Evolutionary conservation across 2,797 vertebrate genomes (phyloP).

Genomic region (Monodelphis domestica): DNA sequence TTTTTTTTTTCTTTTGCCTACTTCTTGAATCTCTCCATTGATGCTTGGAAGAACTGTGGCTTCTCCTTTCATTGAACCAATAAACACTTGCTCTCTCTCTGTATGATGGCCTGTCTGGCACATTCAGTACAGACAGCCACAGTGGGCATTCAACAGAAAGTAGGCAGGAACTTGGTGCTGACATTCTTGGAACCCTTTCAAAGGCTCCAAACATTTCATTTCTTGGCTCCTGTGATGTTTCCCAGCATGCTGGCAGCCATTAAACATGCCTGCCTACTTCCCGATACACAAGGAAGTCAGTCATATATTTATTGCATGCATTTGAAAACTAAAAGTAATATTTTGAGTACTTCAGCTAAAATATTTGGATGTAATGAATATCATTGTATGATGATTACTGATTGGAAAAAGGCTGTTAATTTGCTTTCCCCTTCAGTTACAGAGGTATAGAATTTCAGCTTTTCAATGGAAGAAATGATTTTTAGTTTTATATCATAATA

Average conservation of each 20-base stretch:
- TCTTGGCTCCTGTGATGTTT: conserved; percentile 76
- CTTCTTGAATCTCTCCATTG: conserved; percentile 56
- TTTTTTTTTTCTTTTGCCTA: neutral
- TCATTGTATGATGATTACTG: conserved; percentile 27
- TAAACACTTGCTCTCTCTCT: conserved; percentile 62
- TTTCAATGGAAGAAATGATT: neutral
- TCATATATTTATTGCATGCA: conserved; percentile 62
- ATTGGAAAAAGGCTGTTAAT: neutral
- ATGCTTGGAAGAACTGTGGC: conserved; percentile 47
- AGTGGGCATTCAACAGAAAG: conserved; percentile 77
- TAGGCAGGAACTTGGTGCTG: conserved; percentile 71
- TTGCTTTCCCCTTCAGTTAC: conserved; percentile 20
- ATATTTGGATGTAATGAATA: conserved; percentile 49
- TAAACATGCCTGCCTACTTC: conserved; percentile 57
- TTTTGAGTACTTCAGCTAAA: conserved; percentile 21
- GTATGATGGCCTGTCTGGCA: conserved; percentile 72
- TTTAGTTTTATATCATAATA: neutral
- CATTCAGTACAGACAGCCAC: conserved; percentile 75
- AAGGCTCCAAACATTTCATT: conserved; percentile 76
- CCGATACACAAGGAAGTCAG: conserved; percentile 18
- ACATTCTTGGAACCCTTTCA: conserved; percentile 80
- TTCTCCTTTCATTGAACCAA: conserved; percentile 54
- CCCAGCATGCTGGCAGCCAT: conserved; percentile 69
- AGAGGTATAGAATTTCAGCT: neutral
- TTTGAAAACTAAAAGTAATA: conserved; percentile 65